Conservation (phyloP, 2,888 invertebrate genomes). For the Tachina grossa region DNA sequence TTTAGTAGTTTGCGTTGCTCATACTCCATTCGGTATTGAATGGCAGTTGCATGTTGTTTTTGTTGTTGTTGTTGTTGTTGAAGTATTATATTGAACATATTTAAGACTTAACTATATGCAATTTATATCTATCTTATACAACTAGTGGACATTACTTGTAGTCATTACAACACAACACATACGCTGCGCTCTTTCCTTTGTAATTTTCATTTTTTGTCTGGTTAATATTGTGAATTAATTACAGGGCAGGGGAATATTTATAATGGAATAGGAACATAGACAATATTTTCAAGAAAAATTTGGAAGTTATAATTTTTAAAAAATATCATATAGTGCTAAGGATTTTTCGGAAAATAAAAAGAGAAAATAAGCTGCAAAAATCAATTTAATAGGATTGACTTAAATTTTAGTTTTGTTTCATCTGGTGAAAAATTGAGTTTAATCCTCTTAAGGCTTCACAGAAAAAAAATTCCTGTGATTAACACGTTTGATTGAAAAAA, state of each 20-base stretch:
- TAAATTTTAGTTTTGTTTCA: too few relatives aligned
- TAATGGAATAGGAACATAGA: not conserved
- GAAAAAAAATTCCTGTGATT: too few relatives aligned
- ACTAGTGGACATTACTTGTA: constrained; percentile 64
- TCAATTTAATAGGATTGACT: too few relatives aligned
- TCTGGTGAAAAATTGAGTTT: too few relatives aligned
- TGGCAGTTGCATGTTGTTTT: constrained; percentile 1
- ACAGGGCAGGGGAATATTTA: constrained; percentile 39
- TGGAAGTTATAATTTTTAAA: too few relatives aligned
- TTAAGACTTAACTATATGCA: constrained; percentile 67
- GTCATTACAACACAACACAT: constrained; percentile 63
- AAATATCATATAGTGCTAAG: too few relatives aligned
- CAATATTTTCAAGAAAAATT: not conserved
- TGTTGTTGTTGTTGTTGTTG: not conserved
- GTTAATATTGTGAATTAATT: constrained; percentile 20
- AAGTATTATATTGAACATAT: constrained; percentile 52
- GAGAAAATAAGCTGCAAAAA: too few relatives aligned
- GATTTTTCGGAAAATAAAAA: too few relatives aligned
- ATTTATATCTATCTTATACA: constrained; percentile 65
- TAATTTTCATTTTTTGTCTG: constrained; percentile 26
- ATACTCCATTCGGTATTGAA: constrained; percentile 22
- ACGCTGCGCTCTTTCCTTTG: constrained; percentile 11
- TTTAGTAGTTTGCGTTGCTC: constrained; percentile 33
- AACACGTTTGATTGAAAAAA: too few relatives aligned
- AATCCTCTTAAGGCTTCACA: too few relatives aligned